Evolutionary conservation across 2,797 vertebrate species (phyloP).

Genomic region (Bufotes viridis): DNA sequence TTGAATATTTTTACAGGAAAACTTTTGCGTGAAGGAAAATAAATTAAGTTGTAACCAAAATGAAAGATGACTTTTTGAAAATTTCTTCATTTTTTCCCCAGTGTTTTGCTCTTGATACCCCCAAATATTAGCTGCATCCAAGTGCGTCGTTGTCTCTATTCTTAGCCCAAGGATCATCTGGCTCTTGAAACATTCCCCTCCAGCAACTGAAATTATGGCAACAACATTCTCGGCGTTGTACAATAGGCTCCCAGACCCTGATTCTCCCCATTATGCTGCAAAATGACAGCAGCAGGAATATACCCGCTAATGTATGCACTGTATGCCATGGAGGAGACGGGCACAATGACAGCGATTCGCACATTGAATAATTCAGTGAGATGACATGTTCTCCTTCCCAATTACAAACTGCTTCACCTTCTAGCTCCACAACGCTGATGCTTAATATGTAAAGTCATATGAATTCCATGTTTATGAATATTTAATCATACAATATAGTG

Average conservation of each 20-base stretch:
- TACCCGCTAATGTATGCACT: conserved; percentile 23
- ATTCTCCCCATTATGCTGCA: not conserved
- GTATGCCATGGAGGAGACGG: not conserved
- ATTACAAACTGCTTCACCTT: not conserved
- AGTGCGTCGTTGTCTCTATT: conserved; percentile 25
- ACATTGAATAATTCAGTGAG: conserved; percentile 17
- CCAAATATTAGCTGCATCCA: not conserved
- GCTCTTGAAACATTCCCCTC: conserved; percentile 37
- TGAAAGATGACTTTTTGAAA: not conserved
- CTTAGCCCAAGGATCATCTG: conserved; percentile 44
- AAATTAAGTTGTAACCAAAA: not conserved
- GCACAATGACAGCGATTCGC: conserved; percentile 6
- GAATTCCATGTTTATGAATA: not conserved
- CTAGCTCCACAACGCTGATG: not conserved
- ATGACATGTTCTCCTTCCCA: conserved; percentile 15
- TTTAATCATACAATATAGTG: not conserved
- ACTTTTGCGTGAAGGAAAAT: not conserved
- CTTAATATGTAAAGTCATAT: not conserved
- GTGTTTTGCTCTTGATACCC: not conserved
- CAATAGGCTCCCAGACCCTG: conserved; percentile 10
- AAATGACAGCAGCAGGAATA: not conserved
- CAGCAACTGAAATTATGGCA: conserved; percentile 1
- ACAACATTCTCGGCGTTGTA: conserved; percentile 2
- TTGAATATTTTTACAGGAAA: not conserved
- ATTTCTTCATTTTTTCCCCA: not conserved